phyloP scores from a whole-genome alignment of 2,113 vertebrate species.

The Ailurus styani region DNA sequence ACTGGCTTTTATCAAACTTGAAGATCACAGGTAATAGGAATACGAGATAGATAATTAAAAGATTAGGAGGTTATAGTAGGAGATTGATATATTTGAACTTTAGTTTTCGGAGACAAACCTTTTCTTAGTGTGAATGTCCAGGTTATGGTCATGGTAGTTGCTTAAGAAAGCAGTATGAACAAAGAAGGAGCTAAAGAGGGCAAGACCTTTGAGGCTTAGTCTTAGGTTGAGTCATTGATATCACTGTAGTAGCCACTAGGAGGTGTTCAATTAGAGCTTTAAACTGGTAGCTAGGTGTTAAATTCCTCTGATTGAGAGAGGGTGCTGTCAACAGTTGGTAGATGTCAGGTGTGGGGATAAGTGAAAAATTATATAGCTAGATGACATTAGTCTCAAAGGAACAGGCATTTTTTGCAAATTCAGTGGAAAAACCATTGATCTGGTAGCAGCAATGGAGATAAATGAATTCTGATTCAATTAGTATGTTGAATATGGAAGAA shows the following conservation, averaged over 20 bases:
- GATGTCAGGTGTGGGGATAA: neutral
- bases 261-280: neutral
- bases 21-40: neutral
- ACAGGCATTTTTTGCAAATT: neutral
- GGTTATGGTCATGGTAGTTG: neutral
- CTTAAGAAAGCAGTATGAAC: neutral
- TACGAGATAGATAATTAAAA: neutral
- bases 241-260: neutral
- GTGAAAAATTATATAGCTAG: neutral
- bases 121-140: neutral
- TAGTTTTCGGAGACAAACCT: neutral
- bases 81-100: neutral
- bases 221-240: neutral
- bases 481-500: neutral
- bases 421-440: neutral
- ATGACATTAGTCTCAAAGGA: neutral
- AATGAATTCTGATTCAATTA: slow-evolving; percentile 5
- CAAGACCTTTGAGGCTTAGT: neutral
- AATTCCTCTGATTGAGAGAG: neutral
- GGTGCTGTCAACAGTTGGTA: neutral
- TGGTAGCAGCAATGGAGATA: neutral
- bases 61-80: neutral
- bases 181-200: neutral
- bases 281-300: neutral
- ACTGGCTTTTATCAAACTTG: neutral